Conservation (phyloP, 2,888 invertebrate species). For the Trachelus iudaicus region DNA sequence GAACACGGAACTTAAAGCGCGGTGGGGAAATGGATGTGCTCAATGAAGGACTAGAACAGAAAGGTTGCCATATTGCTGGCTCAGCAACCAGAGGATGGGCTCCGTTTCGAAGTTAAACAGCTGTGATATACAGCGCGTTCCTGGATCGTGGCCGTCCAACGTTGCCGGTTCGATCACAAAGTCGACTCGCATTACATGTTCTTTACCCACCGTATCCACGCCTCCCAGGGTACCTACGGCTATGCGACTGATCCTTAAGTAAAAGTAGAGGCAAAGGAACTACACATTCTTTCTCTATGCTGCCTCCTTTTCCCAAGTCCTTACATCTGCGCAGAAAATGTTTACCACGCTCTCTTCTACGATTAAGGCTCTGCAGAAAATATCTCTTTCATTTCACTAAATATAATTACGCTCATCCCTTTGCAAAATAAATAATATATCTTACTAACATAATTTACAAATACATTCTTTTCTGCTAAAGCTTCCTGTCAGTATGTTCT, state of each 20-base stretch:
- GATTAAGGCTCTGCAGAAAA: background rate
- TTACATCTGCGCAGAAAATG: background rate
- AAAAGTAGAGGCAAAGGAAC: background rate
- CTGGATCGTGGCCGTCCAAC: conserved; percentile 22
- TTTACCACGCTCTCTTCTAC: background rate
- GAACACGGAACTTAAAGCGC: background rate
- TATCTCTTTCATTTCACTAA: background rate
- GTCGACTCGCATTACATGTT: conserved; percentile 33
- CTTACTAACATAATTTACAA: too few species aligned
- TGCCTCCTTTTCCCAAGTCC: background rate
- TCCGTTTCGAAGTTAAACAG: background rate
- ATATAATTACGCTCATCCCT: too few species aligned
- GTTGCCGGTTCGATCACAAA: conserved; percentile 30
- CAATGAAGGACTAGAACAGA: background rate
- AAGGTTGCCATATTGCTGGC: background rate
- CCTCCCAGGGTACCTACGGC: conserved; percentile 18
- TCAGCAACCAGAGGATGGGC: background rate
- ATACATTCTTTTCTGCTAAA: too few species aligned
- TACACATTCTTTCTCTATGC: conserved; percentile 26
- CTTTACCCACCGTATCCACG: conserved; percentile 23
- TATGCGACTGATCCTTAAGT: background rate
- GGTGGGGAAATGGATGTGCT: background rate
- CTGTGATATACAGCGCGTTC: background rate
- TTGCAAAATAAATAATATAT: too few species aligned
- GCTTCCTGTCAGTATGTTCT: too few species aligned